Evolutionary conservation across 2,888 invertebrate species (phyloP).

Genomic region (Drosophila pseudotalamancana): DNA sequence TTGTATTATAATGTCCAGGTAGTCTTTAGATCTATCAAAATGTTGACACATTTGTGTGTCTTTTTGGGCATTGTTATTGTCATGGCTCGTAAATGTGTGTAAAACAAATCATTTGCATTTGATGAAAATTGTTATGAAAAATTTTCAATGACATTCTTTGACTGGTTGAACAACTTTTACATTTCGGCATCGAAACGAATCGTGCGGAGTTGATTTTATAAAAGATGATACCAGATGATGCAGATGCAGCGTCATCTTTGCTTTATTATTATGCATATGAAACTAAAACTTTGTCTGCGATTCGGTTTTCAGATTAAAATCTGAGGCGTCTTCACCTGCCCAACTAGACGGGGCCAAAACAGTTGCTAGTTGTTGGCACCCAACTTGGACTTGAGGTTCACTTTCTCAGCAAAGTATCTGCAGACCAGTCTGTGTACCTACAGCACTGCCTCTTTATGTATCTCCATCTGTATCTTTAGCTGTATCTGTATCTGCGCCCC

Average conservation of each 20-base stretch:
- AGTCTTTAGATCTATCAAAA: slow-evolving; percentile 33
- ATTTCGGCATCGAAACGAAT: background rate
- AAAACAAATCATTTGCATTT: slow-evolving; percentile 49
- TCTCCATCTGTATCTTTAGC: background rate
- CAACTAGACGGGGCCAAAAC: slow-evolving; percentile 4
- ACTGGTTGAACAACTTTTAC: slow-evolving; percentile 79
- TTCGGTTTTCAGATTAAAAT: slow-evolving; percentile 11
- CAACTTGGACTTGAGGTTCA: slow-evolving; percentile 50
- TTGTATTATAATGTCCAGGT: slow-evolving; percentile 24
- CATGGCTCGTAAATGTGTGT: slow-evolving; percentile 1
- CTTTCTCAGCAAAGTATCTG: slow-evolving; percentile 63
- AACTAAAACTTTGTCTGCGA: slow-evolving; percentile 19
- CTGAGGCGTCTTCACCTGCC: slow-evolving; percentile 42
- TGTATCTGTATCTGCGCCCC: slow-evolving; percentile 57
- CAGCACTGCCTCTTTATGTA: background rate
- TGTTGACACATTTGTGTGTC: slow-evolving; percentile 44
- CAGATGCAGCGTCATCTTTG: too few relatives aligned
- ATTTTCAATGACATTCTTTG: slow-evolving; percentile 64
- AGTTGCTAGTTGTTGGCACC: slow-evolving; percentile 57
- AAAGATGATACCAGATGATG: slow-evolving; percentile 47
- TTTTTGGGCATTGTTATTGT: slow-evolving; percentile 1
- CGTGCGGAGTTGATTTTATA: slow-evolving; percentile 6
- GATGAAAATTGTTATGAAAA: slow-evolving; percentile 23
- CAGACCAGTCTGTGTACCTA: slow-evolving; percentile 20
- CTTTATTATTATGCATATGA: too few relatives aligned